Base-by-base conservation (phyloP, 2,113 vertebrate species). In the Australoheros scitulus region DNA sequence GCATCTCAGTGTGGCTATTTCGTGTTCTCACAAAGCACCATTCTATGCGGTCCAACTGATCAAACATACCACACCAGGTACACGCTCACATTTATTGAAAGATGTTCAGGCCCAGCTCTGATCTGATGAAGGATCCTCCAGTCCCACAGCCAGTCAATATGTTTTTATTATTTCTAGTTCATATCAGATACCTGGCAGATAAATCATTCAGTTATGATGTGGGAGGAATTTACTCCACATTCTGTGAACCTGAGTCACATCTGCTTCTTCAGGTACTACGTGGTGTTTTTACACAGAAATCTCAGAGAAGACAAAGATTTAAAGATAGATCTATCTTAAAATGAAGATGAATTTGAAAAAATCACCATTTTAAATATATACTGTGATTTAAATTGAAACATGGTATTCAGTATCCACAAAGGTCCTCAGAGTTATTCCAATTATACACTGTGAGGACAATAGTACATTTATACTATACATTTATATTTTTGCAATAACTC, bases 91-190 rank as follows among this genome's bases (percentile, higher is more conserved):
- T 64, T 85, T 88, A 88, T 65, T 85, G 79, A 70, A 79, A 79
- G 29, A 60, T 61, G 61, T 38, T 86, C 76, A 61, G 63, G 47
- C 38, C 24, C 41, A 26, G 41, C 57, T 65, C 41, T 76, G 61
- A 82, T 88, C 81, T 88, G 82, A 82, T 88, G 79, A 79, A 80
- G 20, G 11, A 17, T 32, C 52, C 32, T 65, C 63, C 32, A 18
- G 20, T 26, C 26, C 65, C 20, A 22, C 32, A 65, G 55, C 32
- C 59, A 56, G 63, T 76, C 75, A 18, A 85, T 82, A 65, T 64
- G 38, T 72, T 82, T 81, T 79, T 55, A 80, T 82, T 86, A 83
- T 81, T 80, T 77, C 77, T 77, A 8, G 77, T 83, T 83, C 72
- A 83, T 75, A 86, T 83, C 76, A 72, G 70, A 77, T 63, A 56